phyloP scores from a whole-genome alignment of 2,888 invertebrate species.

The Acanthoscelides obtectus region DNA sequence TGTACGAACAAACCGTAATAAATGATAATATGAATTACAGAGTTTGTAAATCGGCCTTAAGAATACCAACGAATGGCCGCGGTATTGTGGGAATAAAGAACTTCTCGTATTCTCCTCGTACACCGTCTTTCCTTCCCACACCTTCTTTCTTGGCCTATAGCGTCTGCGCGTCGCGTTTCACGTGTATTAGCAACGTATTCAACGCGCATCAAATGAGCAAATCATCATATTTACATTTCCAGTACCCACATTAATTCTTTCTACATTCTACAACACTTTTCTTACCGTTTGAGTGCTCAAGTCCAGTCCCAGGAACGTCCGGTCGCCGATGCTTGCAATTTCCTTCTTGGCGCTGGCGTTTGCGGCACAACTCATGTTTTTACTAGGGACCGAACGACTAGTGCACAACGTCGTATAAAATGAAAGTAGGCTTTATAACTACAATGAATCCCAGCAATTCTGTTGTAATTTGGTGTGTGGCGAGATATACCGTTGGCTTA shows the following conservation, averaged over 20 bases:
- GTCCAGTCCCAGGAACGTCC: conserved; percentile 75
- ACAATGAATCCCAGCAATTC: not conserved
- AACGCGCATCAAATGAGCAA: not conserved
- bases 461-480: not conserved
- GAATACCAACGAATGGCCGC: too few relatives aligned
- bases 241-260: not conserved
- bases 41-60: too few relatives aligned
- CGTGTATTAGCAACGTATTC: not conserved
- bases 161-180: not conserved
- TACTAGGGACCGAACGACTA: not conserved
- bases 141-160: not conserved
- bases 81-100: too few relatives aligned
- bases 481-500: not conserved
- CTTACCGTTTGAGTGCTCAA: conserved; percentile 66
- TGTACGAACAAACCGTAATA: too few relatives aligned
- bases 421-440: not conserved
- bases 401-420: not conserved
- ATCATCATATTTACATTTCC: not conserved
- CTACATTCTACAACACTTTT: not conserved
- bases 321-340: conserved; percentile 19
- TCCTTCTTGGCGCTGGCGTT: not conserved
- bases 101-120: not conserved
- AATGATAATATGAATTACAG: too few relatives aligned
- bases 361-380: not conserved
- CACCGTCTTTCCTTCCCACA: not conserved